Evolutionary conservation across 2,113 vertebrate species (phyloP).

Genomic region (Elaphurus davidianus): DNA sequence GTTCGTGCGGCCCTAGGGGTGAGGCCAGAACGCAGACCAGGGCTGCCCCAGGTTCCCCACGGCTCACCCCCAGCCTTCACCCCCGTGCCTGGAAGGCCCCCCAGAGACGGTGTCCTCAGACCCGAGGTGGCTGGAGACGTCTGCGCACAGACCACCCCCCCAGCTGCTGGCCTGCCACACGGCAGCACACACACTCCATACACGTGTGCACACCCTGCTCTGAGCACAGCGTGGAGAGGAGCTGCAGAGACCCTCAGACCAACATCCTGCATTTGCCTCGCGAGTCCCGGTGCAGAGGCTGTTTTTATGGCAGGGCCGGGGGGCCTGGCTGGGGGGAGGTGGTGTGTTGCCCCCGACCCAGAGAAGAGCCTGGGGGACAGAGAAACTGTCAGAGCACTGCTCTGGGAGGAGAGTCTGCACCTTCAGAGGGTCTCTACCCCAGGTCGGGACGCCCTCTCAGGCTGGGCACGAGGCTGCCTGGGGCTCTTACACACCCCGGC

Average conservation of each 20-base stretch:
- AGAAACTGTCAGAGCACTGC: background rate
- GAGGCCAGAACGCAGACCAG: background rate
- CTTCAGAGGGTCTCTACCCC: background rate
- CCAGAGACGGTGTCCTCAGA: background rate
- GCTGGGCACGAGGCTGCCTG: background rate
- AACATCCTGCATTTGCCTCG: fast-evolving
- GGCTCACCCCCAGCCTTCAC: background rate
- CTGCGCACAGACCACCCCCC: background rate
- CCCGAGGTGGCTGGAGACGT: fast-evolving
- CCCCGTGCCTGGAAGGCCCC: background rate
- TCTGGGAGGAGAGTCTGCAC: background rate
- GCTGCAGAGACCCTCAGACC: background rate
- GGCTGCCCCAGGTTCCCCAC: background rate
- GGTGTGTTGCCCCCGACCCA: background rate
- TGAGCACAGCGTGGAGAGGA: fast-evolving
- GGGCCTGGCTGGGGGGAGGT: background rate
- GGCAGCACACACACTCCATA: background rate
- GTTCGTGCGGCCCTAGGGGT: background rate
- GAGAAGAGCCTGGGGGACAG: background rate
- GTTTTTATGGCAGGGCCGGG: background rate
- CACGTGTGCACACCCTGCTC: fast-evolving
- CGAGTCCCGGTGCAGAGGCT: background rate
- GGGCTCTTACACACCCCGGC: background rate
- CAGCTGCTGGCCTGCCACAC: background rate
- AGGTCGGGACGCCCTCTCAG: too few relatives aligned